phyloP scores from a whole-genome alignment of 2,113 vertebrate species.

The Conger conger region DNA sequence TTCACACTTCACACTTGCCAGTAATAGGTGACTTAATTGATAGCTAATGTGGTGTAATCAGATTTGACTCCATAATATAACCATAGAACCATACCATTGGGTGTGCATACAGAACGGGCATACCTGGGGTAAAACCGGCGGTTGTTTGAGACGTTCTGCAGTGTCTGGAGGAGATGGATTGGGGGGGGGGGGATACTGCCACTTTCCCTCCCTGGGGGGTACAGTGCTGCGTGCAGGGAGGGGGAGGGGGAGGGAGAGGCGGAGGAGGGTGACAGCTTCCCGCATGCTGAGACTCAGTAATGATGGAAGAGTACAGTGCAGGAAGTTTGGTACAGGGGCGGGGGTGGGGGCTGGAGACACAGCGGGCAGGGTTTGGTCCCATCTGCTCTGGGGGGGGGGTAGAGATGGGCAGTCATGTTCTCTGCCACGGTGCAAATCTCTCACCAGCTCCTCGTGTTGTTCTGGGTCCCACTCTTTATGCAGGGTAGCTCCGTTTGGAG shows the following conservation, averaged over 20 bases:
- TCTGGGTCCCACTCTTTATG: neutral
- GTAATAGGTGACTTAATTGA: neutral
- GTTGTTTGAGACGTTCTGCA: neutral
- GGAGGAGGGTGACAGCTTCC: constrained; percentile 44
- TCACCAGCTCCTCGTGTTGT: neutral
- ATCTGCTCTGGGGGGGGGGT: constrained; percentile 28
- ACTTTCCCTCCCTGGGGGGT: constrained; percentile 22
- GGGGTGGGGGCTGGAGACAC: constrained; percentile 9
- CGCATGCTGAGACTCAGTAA: constrained; percentile 57
- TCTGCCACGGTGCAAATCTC: neutral
- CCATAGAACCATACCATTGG: neutral
- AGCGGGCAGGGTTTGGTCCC: constrained; percentile 45
- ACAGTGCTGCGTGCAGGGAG: neutral
- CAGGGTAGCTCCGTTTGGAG: neutral
- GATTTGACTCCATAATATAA: neutral
- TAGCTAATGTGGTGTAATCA: neutral
- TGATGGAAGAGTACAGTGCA: constrained; percentile 61
- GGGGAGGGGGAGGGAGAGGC: constrained; percentile 45
- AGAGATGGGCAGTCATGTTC: neutral
- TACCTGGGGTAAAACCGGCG: neutral
- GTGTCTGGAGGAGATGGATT: neutral
- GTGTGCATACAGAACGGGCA: too few species aligned
- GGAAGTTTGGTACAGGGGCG: constrained; percentile 12
- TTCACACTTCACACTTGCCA: neutral
- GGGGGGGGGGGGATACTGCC: constrained; percentile 11